Evolutionary conservation across 2,888 invertebrate species (phyloP).

Genomic region (Calephelis perditalis): DNA sequence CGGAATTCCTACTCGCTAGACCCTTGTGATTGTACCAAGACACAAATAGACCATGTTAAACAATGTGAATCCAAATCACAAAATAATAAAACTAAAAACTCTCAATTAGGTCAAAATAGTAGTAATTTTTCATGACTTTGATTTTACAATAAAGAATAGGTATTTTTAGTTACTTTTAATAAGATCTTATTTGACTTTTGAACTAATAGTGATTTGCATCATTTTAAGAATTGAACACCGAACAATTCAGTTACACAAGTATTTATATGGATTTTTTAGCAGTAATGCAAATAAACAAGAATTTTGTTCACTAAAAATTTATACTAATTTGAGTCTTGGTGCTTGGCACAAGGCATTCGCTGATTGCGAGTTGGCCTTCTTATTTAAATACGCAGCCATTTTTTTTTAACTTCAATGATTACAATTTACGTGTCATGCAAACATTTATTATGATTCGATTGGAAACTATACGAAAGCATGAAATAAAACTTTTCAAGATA

Average conservation of each 20-base stretch:
- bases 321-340: slow-evolving; percentile 3
- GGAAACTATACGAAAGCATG: slow-evolving; percentile 10
- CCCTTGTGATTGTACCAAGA: slow-evolving; percentile 4
- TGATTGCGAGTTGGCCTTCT: slow-evolving; percentile 7
- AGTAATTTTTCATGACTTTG: no score
- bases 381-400: slow-evolving; percentile 8
- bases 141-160: no score
- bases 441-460: slow-evolving; percentile 12
- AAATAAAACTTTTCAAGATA: background rate
- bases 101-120: no score
- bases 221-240: no score
- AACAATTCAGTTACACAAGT: no score
- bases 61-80: no score
- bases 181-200: no score
- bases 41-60: background rate
- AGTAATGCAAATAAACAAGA: no score
- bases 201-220: no score
- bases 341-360: slow-evolving; percentile 1
- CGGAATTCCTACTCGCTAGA: slow-evolving; percentile 8
- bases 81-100: no score
- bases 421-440: slow-evolving; percentile 16
- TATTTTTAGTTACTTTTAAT: no score
- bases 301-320: background rate
- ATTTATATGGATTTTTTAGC: no score
- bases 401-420: background rate